phyloP scores from a whole-genome alignment of 2,888 invertebrate species.

The Timema cristinae region DNA sequence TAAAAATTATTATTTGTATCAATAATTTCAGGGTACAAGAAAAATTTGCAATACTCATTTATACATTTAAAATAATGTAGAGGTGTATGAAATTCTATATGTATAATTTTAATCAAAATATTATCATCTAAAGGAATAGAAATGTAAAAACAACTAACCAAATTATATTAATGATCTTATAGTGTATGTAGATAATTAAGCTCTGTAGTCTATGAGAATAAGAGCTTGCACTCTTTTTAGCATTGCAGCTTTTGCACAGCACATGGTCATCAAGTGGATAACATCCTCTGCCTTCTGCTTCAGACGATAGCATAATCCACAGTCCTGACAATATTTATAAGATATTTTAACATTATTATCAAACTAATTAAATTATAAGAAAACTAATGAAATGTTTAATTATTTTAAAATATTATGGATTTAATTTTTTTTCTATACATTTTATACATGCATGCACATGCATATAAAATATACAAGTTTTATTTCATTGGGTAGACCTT shows the following conservation, averaged over 20 bases:
- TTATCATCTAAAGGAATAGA: no score
- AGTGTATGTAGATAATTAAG: conserved; percentile 45
- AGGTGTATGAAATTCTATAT: no score
- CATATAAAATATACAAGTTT: no score
- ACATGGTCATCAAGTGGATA: conserved; percentile 97
- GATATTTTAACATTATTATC: no score
- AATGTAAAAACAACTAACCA: neutral
- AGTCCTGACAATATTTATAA: conserved; percentile 59
- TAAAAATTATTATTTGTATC: no score
- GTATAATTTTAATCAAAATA: no score
- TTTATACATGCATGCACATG: neutral
- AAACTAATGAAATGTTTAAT: no score
- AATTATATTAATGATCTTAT: conserved; percentile 8
- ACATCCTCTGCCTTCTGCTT: conserved; percentile 93
- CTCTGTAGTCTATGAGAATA: conserved; percentile 72
- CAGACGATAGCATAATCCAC: conserved; percentile 86
- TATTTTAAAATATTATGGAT: neutral
- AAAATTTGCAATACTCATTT: no score
- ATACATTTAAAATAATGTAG: no score
- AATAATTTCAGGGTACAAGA: no score
- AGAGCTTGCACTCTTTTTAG: conserved; percentile 86
- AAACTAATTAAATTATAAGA: no score
- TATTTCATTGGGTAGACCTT: no score
- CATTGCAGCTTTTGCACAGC: conserved; percentile 94
- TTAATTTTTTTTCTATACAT: neutral